Conservation (phyloP, 1,140 invertebrate species). For the Dendroctonus valens region DNA sequence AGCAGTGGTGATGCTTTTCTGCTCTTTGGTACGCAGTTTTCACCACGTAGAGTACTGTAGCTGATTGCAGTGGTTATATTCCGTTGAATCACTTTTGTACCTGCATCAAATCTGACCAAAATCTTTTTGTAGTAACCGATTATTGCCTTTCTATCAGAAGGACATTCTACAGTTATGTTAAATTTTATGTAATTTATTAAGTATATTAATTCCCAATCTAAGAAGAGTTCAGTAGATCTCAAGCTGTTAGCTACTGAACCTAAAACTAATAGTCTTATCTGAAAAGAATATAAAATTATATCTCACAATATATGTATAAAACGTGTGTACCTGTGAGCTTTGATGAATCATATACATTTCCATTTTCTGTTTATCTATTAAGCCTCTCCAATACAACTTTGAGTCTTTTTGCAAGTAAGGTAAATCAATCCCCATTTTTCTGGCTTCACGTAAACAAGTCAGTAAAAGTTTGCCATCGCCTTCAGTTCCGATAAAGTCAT, state of each 20-base stretch:
- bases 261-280: constrained; percentile 58
- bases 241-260: constrained; percentile 72
- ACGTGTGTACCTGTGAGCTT: constrained; percentile 38
- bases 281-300: constrained; percentile 7
- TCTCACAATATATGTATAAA: background rate
- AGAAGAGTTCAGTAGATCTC: constrained; percentile 69
- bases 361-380: constrained; percentile 51
- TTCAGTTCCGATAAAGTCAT: constrained; percentile 31
- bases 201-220: constrained; percentile 63
- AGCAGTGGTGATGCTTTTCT: constrained; percentile 3
- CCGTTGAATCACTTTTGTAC: constrained; percentile 34
- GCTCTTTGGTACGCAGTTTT: constrained; percentile 6
- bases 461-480: constrained; percentile 41
- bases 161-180: constrained; percentile 71
- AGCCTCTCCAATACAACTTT: constrained; percentile 42
- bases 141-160: constrained; percentile 61
- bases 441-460: constrained; percentile 44
- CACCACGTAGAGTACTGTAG: constrained; percentile 1
- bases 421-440: constrained; percentile 50
- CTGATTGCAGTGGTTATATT: constrained; percentile 29
- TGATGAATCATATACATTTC: constrained; percentile 42
- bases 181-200: constrained; percentile 65
- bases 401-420: constrained; percentile 48
- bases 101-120: constrained; percentile 41
- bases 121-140: constrained; percentile 65